Base-by-base conservation (phyloP, 2,888 invertebrate species). In the Melikaiella ostensackeni region DNA sequence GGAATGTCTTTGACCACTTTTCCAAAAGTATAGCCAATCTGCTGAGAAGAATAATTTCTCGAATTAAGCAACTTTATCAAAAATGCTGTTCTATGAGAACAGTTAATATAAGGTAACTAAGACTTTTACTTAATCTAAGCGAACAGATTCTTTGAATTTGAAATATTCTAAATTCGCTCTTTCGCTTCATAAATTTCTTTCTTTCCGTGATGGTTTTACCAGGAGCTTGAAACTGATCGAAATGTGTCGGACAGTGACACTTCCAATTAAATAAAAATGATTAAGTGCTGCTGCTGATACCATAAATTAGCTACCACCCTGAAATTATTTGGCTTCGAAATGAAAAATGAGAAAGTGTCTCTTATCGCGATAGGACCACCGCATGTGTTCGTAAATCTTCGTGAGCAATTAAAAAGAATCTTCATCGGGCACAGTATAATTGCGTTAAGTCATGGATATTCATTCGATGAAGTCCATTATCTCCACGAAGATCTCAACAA, bases 361-460 rank as follows among this genome's bases (percentile, higher is more conserved):
- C 19, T 63, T 63, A 63, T 63, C 62, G 33, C 8, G 62, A 63
- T 63, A 9, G 35, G n/a, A 63, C 35, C 33, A 30, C n/a, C 33
- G 30, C 62, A n/a, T 33, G 33, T 16, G 62, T 62, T 33, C 55
- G 24, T 57, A 24, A 57, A 57, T 57, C 24, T 11, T 57, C 6
- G 2, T 33, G 11, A 35, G 35, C 19, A 63, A 63, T 63, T 63
- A 66, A 70, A 66, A 70, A 50, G 30, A 30, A 50, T 27, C 46
- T 46, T 46, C 27, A 27, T 66, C 46, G n/a, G 30, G n/a, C 30
- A 50, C 27, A 24, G 50, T 70, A 27, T 70, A 70, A 70, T 70
- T 46, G 66, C 24, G 66, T 66, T 70, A 42, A 70, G 70, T 70
- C 70, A 70, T 50, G 46, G 42, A 27, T 46, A 70, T 30, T 24